Percentiles rank a stretch among this genome's conserved stretches.
phyloP scores from a whole-genome alignment of 2,888 invertebrate genomes.

The Laothoe populi region DNA sequence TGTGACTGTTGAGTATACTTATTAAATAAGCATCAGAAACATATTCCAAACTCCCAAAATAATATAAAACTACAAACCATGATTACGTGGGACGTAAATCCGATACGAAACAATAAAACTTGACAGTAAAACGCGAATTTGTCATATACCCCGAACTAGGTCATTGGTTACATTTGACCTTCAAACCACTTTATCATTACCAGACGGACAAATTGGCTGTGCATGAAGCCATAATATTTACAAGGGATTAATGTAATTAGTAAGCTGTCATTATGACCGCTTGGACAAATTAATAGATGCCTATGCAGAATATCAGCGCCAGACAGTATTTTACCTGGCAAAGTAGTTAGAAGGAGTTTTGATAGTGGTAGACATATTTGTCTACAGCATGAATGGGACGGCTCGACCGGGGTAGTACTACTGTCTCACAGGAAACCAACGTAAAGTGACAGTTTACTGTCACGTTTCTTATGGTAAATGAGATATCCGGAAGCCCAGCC shows the following conservation, averaged over 20 bases:
- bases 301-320: too few species aligned
- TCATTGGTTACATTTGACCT: conserved; percentile 27
- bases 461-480: too few species aligned
- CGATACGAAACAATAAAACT: conserved; percentile 13
- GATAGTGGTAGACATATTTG: too few species aligned
- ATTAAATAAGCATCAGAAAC: too few species aligned
- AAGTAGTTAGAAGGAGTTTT: too few species aligned
- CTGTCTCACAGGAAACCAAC: too few species aligned
- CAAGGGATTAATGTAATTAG: conserved; percentile 11
- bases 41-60: neutral
- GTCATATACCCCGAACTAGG: neutral
- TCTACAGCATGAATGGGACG: too few species aligned
- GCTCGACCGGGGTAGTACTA: too few species aligned
- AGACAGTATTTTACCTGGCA: too few species aligned
- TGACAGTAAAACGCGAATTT: conserved; percentile 22
- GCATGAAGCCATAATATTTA: conserved; percentile 31
- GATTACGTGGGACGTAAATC: conserved; percentile 2
- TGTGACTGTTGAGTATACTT: too few species aligned
- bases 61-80: neutral
- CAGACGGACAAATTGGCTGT: conserved; percentile 29
- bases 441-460: too few species aligned
- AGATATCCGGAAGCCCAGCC: too few species aligned
- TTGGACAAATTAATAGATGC: neutral
- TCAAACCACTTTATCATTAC: conserved; percentile 28
- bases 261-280: neutral